Evolutionary conservation across 2,888 invertebrate genomes (phyloP), one percentile per base, ranked within the genome.

Genomic region (Drosophila multiciliata): DNA sequence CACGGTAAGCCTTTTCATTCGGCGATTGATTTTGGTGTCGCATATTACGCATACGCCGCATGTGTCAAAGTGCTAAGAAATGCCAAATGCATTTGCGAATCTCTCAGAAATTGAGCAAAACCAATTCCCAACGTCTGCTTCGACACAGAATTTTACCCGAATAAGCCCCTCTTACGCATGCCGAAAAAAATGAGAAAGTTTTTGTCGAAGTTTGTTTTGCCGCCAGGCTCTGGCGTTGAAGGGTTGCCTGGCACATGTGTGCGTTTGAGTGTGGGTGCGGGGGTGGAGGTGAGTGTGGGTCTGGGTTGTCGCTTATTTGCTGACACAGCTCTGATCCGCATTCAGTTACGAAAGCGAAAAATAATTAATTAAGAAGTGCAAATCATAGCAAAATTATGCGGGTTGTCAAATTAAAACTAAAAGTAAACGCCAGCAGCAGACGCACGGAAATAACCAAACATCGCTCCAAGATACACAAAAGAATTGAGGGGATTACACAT

Each of bases 331-430:
- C 65, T 53, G 77, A 75, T 84, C 70, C 80, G 68, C 74, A 77
- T 71, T 77, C 73, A 67, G 75, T 75, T 75, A 72, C 74, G 74
- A 80, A 75, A 77, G 78, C 75, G 75, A 83, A 87, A 86, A 87
- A 85, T 87, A 87, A 87, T 87, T 87, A 87, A 87, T 87, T 87
- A 88, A 85, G 82, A 87, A 87, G 86, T 87, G 87, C 88, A 87
- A 87, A 83, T 87, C 86, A 87, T 82, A 80, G 86, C 86, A 86
- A 78, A 86, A 88, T 88, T 86, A 87, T 88, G 88, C 88, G 83
- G 87, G 87, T 71, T 78, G 76, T 70, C 80, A 80, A 86, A 86
- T 85, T 83, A 80, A 79, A 76, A 76, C 77, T 77, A 68, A 81
- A 78, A 85, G 75, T 75, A 78, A 76, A 77, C 72, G 87, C 81